Conservation (phyloP, 1,140 invertebrate genomes). For the Wasmannia auropunctata region DNA sequence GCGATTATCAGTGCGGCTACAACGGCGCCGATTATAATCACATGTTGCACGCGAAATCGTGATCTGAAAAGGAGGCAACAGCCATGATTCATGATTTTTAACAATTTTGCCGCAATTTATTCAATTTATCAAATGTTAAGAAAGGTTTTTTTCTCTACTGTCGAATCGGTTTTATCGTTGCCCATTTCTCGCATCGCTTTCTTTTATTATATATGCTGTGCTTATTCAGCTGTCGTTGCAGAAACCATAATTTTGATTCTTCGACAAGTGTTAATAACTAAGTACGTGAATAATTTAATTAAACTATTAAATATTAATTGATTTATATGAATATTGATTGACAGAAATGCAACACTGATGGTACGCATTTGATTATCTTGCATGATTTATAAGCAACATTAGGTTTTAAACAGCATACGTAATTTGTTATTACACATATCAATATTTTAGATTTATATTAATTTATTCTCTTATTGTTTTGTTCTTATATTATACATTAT, state of each 20-base stretch:
- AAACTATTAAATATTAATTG: too few relatives aligned
- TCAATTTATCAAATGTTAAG: background rate
- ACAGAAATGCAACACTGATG: background rate
- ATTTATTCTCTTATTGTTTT: background rate
- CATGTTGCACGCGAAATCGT: conserved; percentile 58
- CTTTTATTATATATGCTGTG: background rate
- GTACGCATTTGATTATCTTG: background rate
- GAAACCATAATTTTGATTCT: background rate
- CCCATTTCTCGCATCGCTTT: background rate
- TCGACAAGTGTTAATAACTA: background rate
- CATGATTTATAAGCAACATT: background rate
- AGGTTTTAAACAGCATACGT: background rate
- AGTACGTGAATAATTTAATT: too few relatives aligned
- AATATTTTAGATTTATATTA: background rate
- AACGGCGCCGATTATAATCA: conserved; percentile 62
- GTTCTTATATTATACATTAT: too few relatives aligned
- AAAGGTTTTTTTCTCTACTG: background rate
- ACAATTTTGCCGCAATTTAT: background rate
- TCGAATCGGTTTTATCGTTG: background rate
- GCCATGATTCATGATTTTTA: too few relatives aligned
- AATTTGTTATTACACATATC: background rate
- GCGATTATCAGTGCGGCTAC: conserved; percentile 66
- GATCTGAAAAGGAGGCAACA: conserved; percentile 71
- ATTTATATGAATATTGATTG: background rate
- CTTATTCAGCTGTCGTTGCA: background rate